Evolutionary conservation across 1,140 invertebrate genomes (phyloP).

Genomic region (Leptestheria dahalacensis): DNA sequence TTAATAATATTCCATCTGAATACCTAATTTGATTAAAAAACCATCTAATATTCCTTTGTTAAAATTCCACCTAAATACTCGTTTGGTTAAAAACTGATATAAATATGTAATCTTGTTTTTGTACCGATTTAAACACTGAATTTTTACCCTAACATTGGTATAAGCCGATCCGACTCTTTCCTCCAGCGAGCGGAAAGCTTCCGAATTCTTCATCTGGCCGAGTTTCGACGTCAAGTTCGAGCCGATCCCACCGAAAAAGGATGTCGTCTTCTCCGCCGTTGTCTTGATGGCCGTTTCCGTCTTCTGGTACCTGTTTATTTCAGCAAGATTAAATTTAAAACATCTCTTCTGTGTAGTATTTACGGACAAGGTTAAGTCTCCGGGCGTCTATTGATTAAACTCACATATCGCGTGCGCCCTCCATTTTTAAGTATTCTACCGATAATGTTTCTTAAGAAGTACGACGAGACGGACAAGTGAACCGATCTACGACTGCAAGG

Average conservation of each 20-base stretch:
- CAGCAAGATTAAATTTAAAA: background rate
- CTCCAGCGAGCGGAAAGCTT: conserved; percentile 89
- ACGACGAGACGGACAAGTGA: background rate
- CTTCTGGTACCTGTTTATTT: conserved; percentile 63
- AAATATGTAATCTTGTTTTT: too few relatives aligned
- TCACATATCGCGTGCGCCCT: conserved; percentile 15
- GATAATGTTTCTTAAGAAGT: too few relatives aligned
- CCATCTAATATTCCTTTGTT: too few relatives aligned
- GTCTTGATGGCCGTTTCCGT: conserved; percentile 72
- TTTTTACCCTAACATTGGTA: conserved; percentile 80
- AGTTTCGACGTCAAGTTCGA: conserved; percentile 65
- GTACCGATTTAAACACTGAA: background rate
- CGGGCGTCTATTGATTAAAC: conserved; percentile 3
- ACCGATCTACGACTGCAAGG: background rate
- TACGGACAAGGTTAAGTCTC: background rate
- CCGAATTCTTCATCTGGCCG: conserved; percentile 87
- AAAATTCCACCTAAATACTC: too few relatives aligned
- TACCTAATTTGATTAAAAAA: too few relatives aligned
- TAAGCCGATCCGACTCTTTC: conserved; percentile 85
- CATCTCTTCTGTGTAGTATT: too few relatives aligned
- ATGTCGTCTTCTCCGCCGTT: conserved; percentile 75
- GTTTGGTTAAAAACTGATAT: too few relatives aligned
- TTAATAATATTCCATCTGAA: too few relatives aligned
- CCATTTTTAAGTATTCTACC: conserved; percentile 13
- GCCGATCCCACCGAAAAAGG: conserved; percentile 71